A percentile compares a stretch with the other conserved stretches of the same genome.
Conservation (phyloP, 2,888 invertebrate species). For the Drosophila siamana region DNA sequence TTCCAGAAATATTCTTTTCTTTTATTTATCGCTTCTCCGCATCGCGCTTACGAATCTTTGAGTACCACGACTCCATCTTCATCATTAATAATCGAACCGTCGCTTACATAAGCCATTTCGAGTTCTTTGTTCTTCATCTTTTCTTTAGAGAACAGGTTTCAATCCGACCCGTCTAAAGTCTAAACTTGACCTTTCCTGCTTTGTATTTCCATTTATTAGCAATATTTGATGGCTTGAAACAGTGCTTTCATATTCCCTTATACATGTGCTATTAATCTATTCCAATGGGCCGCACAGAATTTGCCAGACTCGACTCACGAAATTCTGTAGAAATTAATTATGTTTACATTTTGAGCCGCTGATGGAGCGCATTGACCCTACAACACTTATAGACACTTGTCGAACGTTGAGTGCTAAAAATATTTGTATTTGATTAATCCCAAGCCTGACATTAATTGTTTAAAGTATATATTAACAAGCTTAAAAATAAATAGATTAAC, state of each 20-base stretch:
- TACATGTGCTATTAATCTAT: conserved; percentile 2
- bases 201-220: conserved; percentile 31
- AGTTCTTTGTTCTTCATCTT: conserved; percentile 9
- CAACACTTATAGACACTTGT: conserved; percentile 13
- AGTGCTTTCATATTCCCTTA: conserved; percentile 6
- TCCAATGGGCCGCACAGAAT: conserved; percentile 6
- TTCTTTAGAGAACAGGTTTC: conserved; percentile 42
- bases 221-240: conserved; percentile 13
- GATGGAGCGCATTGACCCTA: conserved; percentile 58
- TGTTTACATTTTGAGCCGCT: conserved; percentile 21
- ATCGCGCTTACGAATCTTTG: conserved; percentile 1
- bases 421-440: conserved; percentile 1
- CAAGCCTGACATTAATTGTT: not conserved
- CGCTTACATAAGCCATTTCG: conserved; percentile 12
- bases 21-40: not conserved
- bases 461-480: not conserved
- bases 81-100: conserved; percentile 7
- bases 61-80: conserved; percentile 1
- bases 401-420: conserved; percentile 33
- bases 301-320: conserved; percentile 1
- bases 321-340: conserved; percentile 33
- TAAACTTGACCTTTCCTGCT: conserved; percentile 65
- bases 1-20: not conserved
- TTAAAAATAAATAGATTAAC: no score
- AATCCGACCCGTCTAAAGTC: conserved; percentile 7